phyloP scores from a whole-genome alignment of 1,140 invertebrate species.

The Neodiprion virginianus region DNA sequence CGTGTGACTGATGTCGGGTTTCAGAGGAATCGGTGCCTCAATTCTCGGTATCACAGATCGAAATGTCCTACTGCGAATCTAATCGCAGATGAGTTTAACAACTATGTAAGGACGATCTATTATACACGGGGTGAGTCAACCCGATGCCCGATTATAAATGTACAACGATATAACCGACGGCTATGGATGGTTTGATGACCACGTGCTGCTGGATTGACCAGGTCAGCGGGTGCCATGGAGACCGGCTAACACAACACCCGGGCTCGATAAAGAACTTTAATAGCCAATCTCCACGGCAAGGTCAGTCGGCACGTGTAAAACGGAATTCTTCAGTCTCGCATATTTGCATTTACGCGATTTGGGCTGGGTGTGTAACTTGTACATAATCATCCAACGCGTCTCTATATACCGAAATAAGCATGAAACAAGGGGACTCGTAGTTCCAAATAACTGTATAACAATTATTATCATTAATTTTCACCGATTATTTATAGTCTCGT shows the following conservation, averaged over 20 bases:
- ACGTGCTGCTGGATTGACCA: conserved; percentile 60
- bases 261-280: conserved; percentile 36
- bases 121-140: too few relatives aligned
- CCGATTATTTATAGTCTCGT: too few relatives aligned
- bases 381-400: too few relatives aligned
- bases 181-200: conserved; percentile 43
- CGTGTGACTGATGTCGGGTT: neutral
- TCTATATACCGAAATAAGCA: too few relatives aligned
- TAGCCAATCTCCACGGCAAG: conserved; percentile 45
- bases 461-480: too few relatives aligned
- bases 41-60: neutral
- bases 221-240: conserved; percentile 58
- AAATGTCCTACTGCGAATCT: neutral
- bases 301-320: conserved; percentile 28
- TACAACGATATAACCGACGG: conserved; percentile 14
- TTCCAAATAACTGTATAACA: too few relatives aligned
- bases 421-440: too few relatives aligned
- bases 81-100: neutral
- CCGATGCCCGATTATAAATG: too few relatives aligned
- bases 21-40: neutral
- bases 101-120: too few relatives aligned
- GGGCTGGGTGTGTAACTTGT: too few relatives aligned
- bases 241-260: conserved; percentile 52
- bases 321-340: too few relatives aligned
- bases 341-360: too few relatives aligned